Percentiles rank a stretch among this genome's conserved stretches.
Evolutionary conservation across 2,113 vertebrate genomes (phyloP).

Genomic region (Heloderma charlesbogerti): DNA sequence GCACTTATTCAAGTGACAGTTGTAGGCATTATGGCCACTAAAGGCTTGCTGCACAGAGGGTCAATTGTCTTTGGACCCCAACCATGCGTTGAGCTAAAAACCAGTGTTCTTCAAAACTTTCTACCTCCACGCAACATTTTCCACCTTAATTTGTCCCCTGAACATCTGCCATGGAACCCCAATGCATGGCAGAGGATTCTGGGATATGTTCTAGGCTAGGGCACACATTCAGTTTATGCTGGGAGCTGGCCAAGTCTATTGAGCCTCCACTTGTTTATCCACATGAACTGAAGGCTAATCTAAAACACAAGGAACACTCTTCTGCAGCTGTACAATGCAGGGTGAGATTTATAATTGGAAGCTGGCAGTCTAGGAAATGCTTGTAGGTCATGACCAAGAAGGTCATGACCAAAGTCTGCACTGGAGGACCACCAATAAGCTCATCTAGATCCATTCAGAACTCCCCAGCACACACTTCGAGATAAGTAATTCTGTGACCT

Average conservation of each 20-base stretch:
- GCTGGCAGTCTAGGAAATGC: neutral
- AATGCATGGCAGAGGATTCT: neutral
- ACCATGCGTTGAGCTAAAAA: neutral
- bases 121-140: neutral
- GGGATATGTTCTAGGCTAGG: neutral
- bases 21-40: neutral
- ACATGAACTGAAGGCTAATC: neutral
- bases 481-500: too few species aligned
- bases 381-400: too few species aligned
- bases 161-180: neutral
- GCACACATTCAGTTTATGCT: neutral
- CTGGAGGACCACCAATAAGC: neutral
- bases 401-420: too few species aligned
- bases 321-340: neutral
- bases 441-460: neutral
- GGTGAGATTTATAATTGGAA: neutral
- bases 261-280: neutral
- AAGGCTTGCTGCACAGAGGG: too few species aligned
- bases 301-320: neutral
- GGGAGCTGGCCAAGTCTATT: neutral
- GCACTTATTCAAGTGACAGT: neutral
- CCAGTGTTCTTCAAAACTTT: neutral
- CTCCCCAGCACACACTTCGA: neutral
- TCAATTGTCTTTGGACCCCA: neutral
- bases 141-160: neutral